phyloP scores from a whole-genome alignment of 2,888 invertebrate species.

The Callyntrura guangdongensis region DNA sequence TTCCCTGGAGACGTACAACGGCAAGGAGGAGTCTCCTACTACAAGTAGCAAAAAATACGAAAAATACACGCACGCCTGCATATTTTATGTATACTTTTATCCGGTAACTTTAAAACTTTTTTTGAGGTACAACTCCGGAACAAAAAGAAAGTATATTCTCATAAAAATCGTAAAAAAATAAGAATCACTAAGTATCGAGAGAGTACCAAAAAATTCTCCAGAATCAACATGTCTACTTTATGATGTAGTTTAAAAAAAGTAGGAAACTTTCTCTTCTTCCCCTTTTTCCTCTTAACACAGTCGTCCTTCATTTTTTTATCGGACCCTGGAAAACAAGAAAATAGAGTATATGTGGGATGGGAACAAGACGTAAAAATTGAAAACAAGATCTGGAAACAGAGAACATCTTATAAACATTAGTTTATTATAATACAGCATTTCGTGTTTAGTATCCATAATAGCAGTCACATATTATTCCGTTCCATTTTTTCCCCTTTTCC shows the following conservation, averaged over 20 bases:
- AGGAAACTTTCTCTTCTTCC: not conserved
- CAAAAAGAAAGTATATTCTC: not conserved
- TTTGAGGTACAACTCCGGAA: constrained; percentile 12
- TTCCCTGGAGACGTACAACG: not conserved
- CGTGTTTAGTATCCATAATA: constrained; percentile 65
- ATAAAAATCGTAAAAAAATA: not conserved
- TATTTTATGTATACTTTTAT: constrained; percentile 37
- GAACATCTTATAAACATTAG: not conserved
- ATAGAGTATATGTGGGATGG: not conserved
- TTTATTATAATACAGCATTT: constrained; percentile 61
- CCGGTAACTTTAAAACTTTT: constrained; percentile 44
- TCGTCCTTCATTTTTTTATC: constrained; percentile 22
- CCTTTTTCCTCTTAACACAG: not conserved
- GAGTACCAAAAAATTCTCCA: not conserved
- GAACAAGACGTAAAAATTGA: constrained; percentile 54
- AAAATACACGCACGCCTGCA: constrained; percentile 27
- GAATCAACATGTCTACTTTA: not conserved
- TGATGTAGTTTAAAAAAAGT: not conserved
- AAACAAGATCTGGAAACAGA: constrained; percentile 42
- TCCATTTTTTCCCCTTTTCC: not conserved
- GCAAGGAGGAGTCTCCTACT: too few species aligned
- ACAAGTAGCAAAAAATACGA: not conserved
- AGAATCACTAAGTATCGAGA: not conserved
- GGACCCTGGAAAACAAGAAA: constrained; percentile 18
- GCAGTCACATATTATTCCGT: constrained; percentile 36